Conservation (phyloP, 1,140 invertebrate species). For the Calliopsis andreniformis region DNA sequence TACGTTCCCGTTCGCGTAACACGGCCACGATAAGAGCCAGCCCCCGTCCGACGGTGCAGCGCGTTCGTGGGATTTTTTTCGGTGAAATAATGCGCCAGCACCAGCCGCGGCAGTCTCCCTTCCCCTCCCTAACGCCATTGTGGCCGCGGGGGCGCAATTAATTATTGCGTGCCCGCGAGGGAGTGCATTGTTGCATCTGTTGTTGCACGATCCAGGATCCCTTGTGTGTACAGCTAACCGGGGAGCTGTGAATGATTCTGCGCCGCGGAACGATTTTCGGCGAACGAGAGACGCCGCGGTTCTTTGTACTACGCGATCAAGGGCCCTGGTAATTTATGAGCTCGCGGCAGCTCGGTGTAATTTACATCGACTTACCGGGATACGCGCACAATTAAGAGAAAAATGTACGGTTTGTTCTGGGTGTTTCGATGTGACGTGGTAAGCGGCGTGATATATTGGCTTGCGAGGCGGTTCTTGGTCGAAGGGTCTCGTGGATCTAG, state of each 20-base stretch:
- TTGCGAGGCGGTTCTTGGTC: neutral
- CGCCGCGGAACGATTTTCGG: constrained; percentile 24
- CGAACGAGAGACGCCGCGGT: constrained; percentile 1
- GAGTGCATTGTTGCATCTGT: constrained; percentile 74
- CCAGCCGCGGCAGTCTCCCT: constrained; percentile 34
- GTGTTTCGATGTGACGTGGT: neutral
- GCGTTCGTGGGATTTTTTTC: constrained; percentile 72
- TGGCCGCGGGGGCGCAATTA: constrained; percentile 76
- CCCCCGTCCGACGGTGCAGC: constrained; percentile 20
- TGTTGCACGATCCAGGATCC: constrained; percentile 49
- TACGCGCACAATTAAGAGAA: constrained; percentile 15
- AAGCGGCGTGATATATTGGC: neutral
- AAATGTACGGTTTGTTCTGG: neutral
- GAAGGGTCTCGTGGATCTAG: neutral
- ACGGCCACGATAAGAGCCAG: constrained; percentile 52
- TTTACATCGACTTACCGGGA: constrained; percentile 14
- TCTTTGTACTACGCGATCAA: neutral
- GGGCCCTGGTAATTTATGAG: constrained; percentile 19
- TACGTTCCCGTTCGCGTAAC: constrained; percentile 64
- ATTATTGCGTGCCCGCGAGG: constrained; percentile 75
- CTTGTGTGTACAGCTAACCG: neutral
- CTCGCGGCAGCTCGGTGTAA: neutral
- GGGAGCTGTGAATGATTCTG: constrained; percentile 31
- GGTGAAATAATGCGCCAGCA: constrained; percentile 67
- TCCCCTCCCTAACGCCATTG: constrained; percentile 64